phyloP scores from a whole-genome alignment of 2,797 vertebrate species.

The Arnoldichthys spilopterus region DNA sequence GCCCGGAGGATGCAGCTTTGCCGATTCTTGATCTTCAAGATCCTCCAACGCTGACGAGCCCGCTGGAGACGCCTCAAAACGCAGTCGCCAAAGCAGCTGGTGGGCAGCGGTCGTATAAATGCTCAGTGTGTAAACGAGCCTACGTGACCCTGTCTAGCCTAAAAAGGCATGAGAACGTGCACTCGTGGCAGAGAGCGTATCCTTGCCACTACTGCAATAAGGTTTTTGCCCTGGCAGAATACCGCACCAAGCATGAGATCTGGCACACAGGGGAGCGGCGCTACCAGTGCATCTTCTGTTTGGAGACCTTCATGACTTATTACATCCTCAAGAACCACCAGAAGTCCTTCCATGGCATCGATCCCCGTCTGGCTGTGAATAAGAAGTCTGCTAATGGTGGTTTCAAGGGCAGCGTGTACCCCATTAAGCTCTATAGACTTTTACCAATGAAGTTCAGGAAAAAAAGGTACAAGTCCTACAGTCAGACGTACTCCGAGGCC shows the following conservation, averaged over 20 bases:
- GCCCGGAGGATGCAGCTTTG: conserved; percentile 58
- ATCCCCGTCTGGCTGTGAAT: conserved; percentile 89
- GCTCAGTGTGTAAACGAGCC: conserved; percentile 91
- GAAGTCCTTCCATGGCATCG: conserved; percentile 97
- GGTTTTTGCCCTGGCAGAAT: conserved; percentile 96
- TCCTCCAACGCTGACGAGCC: conserved; percentile 60
- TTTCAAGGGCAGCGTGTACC: conserved; percentile 91
- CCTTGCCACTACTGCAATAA: conserved; percentile 99
- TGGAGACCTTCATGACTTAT: conserved; percentile 98
- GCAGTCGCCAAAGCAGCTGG: conserved; percentile 75
- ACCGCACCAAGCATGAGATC: conserved; percentile 96
- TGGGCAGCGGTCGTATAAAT: conserved; percentile 88
- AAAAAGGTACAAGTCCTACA: conserved; percentile 89
- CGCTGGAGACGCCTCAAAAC: conserved; percentile 62
- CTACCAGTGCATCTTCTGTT: conserved; percentile 98
- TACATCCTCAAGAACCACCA: conserved; percentile 99
- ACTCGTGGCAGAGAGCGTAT: conserved; percentile 97
- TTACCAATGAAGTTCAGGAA: conserved; percentile 96
- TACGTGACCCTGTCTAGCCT: conserved; percentile 96
- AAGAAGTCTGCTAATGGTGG: conserved; percentile 92
- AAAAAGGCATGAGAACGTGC: conserved; percentile 95
- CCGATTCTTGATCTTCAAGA: conserved; percentile 68
- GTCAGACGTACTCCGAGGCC: conserved; percentile 82
- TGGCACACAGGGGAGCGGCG: conserved; percentile 98
- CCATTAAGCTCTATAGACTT: conserved; percentile 96